A percentile compares a stretch with the other conserved stretches of the same genome.
These are phyloP conservation scores for Tenthredo distinguenda DNA, from an alignment of 2,888 invertebrate species.

Conservation along the genomic window DNA sequence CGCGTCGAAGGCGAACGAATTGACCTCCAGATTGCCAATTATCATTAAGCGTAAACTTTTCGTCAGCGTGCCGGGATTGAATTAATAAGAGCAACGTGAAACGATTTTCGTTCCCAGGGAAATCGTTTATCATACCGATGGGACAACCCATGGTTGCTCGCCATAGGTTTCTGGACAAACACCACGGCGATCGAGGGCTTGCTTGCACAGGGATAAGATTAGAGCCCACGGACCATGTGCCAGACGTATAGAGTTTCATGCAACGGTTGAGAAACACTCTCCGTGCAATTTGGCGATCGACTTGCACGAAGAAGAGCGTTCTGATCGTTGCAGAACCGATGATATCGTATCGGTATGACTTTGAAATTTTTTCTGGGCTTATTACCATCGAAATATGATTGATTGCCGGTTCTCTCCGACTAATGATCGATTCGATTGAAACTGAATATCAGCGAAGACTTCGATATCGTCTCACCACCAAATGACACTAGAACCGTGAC, in stretches of 20 bases:
- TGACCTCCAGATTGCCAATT: constrained; percentile 9
- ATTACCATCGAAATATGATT: neutral
- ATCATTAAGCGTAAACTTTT: neutral
- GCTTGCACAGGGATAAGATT: constrained; percentile 29
- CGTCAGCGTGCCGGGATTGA: neutral
- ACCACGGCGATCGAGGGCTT: neutral
- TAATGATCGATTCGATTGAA: neutral
- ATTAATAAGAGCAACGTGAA: neutral
- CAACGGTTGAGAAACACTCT: neutral
- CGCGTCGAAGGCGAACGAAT: neutral
- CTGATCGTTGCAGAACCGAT: neutral
- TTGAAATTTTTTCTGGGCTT: neutral
- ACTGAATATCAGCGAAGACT: neutral
- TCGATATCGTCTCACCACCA: neutral
- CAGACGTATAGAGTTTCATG: neutral
- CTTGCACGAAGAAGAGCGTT: neutral
- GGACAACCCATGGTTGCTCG: constrained; percentile 29
- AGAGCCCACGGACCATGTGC: neutral
- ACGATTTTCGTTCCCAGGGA: neutral
- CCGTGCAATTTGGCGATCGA: neutral
- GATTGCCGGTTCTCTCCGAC: neutral
- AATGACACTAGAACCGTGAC: neutral
- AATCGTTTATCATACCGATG: neutral
- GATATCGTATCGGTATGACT: neutral
- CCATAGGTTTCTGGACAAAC: constrained; percentile 18